Evolutionary conservation across 2,888 invertebrate genomes (phyloP), one percentile per base, ranked within the genome.

Genomic region (Norana najaformis): DNA sequence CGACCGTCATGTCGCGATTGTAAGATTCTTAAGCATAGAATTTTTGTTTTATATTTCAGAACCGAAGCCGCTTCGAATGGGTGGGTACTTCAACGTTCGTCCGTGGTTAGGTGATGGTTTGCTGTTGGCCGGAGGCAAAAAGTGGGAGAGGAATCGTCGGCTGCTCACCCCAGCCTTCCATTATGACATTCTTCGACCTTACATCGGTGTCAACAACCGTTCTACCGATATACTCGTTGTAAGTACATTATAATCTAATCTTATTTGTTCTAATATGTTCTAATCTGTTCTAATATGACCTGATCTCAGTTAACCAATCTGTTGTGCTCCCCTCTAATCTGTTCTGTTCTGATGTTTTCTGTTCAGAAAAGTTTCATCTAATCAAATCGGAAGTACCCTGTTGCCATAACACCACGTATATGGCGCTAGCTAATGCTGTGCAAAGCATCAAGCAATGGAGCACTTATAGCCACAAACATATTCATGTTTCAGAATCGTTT

Each of bases 121-220:
- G 11, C 90, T 93, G 39, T 88, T 92, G 30, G 90, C 91, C 47
- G 88, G 90, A 23, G 92, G 92, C 18, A 90, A 90, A 35, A 92
- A 91, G 38, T 92, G 92, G 92, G 90, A 91, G 18, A 89, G 92
- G 35, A 92, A 92, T 83, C 88, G 93, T 53, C 91, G 92, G 41
- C 91, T 93, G 20, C 90, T 93, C 41, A 92, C 93, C 1, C 92
- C 92, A 35, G 92, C 92, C 6, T 93, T 93, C 89, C 93, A 93
- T 88, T 93, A 92, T 90, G 92, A 92, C 88, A 91, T 92, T 89
- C 91, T 93, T 14, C 91, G 91, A 85, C 91, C 92, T 18, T 93
- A 92, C 88, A 91, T 92, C 38, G 83, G 69, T 18, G 88, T 93
- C 47, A 92, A 93, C 89, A 93, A 93, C 90, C 36, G 90, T 37